phyloP scores from a whole-genome alignment of 2,113 vertebrate genomes.

The Opisthocomus hoazin region DNA sequence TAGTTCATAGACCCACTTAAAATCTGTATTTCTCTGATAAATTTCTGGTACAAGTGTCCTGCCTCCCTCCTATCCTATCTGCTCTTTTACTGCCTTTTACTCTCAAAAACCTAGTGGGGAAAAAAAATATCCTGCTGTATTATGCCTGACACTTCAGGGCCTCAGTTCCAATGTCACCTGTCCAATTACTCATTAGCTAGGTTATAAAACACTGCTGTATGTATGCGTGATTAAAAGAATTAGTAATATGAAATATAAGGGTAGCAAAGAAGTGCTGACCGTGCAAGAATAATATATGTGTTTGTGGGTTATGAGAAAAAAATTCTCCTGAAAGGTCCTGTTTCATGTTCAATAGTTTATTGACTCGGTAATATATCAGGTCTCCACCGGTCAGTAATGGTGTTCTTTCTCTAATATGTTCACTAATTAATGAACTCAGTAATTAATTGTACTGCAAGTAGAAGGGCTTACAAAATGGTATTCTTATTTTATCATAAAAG shows the following conservation, averaged over 20 bases:
- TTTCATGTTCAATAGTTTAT: conserved; percentile 66
- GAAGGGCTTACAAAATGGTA: not conserved
- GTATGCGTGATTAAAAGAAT: conserved; percentile 54
- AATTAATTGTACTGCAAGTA: conserved; percentile 55
- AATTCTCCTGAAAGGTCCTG: conserved; percentile 57
- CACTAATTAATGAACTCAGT: conserved; percentile 71
- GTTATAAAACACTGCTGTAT: conserved; percentile 44
- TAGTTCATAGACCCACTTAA: not conserved
- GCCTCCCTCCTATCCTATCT: not conserved
- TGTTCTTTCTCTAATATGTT: conserved; percentile 64
- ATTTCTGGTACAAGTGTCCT: not conserved
- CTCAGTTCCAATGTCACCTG: conserved; percentile 39
- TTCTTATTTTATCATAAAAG: not conserved
- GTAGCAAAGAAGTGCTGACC: conserved; percentile 56
- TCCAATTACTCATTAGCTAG: conserved; percentile 48
- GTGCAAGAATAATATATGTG: conserved; percentile 62
- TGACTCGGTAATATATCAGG: conserved; percentile 63
- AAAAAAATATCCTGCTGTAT: not conserved
- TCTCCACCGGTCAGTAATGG: conserved; percentile 56
- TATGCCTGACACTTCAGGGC: conserved; percentile 7
- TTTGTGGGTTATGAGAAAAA: conserved; percentile 38
- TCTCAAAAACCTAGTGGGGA: not conserved
- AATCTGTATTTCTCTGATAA: not conserved
- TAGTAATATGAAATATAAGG: conserved; percentile 65
- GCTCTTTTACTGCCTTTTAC: not conserved